phyloP scores from a whole-genome alignment of 2,888 invertebrate species.

The Theristus sp. region DNA sequence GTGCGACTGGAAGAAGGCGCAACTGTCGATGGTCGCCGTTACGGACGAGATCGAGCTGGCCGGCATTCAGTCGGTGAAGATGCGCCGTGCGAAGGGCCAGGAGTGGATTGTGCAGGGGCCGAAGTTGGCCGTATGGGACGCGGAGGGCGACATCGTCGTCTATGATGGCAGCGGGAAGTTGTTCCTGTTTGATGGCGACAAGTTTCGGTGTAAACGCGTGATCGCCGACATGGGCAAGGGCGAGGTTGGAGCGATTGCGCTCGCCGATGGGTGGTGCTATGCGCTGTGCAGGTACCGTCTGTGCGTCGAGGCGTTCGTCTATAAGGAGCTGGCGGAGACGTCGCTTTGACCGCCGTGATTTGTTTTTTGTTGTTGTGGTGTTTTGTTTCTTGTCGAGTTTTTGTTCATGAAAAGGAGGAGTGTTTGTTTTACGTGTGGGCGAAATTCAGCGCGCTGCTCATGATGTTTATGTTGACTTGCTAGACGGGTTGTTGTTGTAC shows the following conservation, averaged over 20 bases:
- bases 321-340: slow-evolving; percentile 7
- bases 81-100: slow-evolving; percentile 13
- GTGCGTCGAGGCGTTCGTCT: slow-evolving; percentile 12
- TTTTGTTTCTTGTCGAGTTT: no score
- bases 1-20: slow-evolving; percentile 13
- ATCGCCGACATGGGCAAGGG: slow-evolving; percentile 13
- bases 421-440: no score
- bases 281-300: slow-evolving; percentile 13
- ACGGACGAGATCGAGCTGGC: slow-evolving; percentile 9
- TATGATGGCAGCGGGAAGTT: slow-evolving; percentile 16
- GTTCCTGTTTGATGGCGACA: slow-evolving; percentile 14
- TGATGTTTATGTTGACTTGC: no score
- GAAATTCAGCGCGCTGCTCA: no score
- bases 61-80: slow-evolving; percentile 10
- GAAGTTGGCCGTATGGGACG: slow-evolving; percentile 10
- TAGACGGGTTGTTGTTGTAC: no score
- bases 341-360: neutral
- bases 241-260: slow-evolving; percentile 11
- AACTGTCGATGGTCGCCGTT: slow-evolving; percentile 11
- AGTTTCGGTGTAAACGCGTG: slow-evolving; percentile 13
- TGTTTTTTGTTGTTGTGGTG: no score
- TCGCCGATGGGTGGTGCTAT: slow-evolving; percentile 13
- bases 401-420: no score
- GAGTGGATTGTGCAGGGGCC: slow-evolving; percentile 16
- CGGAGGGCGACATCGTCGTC: slow-evolving; percentile 11